These are phyloP conservation scores for Medauroidea extradentata DNA, from an alignment of 1,140 invertebrate species.

Conservation along the genomic window DNA sequence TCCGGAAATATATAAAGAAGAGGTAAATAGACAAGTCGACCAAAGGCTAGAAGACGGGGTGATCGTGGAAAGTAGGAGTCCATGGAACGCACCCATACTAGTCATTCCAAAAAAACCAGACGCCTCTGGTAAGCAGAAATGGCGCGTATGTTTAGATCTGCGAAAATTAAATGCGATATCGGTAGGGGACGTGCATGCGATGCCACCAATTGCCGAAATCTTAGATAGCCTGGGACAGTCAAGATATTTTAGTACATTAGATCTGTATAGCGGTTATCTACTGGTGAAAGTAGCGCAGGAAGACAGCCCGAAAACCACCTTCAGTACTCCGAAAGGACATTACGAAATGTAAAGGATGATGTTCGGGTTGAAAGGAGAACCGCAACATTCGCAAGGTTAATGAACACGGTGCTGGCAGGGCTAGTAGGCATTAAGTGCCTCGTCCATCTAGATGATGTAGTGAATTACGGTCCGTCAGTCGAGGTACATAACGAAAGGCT, in stretches of 20 bases:
- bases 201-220: conserved; percentile 44
- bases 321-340: conserved; percentile 26
- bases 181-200: conserved; percentile 38
- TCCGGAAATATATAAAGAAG: neutral
- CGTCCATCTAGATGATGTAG: no score
- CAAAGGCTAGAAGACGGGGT: conserved; percentile 18
- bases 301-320: conserved; percentile 41
- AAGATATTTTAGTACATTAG: conserved; percentile 40
- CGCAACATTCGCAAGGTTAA: no score
- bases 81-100: conserved; percentile 24
- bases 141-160: conserved; percentile 26
- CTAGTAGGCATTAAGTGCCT: conserved; percentile 16
- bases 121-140: conserved; percentile 15
- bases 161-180: conserved; percentile 27
- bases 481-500: conserved; percentile 2
- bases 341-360: conserved; percentile 35
- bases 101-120: conserved; percentile 21
- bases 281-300: conserved; percentile 38
- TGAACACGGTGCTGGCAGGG: no score
- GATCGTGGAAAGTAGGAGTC: conserved; percentile 18
- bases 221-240: conserved; percentile 35
- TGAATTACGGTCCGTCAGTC: neutral
- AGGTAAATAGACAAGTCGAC: conserved; percentile 9
- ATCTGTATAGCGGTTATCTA: conserved; percentile 43
- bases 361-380: conserved; percentile 31